Percentiles rank a stretch among this genome's conserved stretches.
These are phyloP conservation scores for Willisornis vidua DNA, from an alignment of 2,113 vertebrate species.

Conservation along the genomic window DNA sequence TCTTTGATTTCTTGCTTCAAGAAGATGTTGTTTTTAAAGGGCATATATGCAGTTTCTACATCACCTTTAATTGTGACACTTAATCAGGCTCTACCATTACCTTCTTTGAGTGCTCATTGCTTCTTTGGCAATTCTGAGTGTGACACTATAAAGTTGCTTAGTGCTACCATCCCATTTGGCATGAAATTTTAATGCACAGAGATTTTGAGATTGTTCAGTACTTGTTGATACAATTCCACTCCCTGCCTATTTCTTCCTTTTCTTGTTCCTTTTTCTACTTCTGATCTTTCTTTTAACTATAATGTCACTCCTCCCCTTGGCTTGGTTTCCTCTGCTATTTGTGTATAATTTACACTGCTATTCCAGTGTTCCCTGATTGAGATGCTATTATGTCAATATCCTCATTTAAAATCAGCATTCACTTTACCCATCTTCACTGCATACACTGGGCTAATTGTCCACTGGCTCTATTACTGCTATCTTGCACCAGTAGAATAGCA, in stretches of 20 bases:
- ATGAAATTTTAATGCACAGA: not conserved
- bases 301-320: slow-evolving; percentile 29
- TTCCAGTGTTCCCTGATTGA: slow-evolving; percentile 50
- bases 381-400: slow-evolving; percentile 60
- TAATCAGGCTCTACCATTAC: not conserved
- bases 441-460: slow-evolving; percentile 48
- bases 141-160: not conserved
- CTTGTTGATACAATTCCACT: not conserved
- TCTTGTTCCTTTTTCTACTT: not conserved
- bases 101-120: not conserved
- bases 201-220: not conserved
- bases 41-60: not conserved
- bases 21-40: not conserved
- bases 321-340: slow-evolving; percentile 14
- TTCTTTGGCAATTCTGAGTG: not conserved
- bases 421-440: slow-evolving; percentile 47
- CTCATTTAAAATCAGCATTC: slow-evolving; percentile 62
- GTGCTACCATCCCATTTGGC: not conserved
- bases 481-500: slow-evolving; percentile 26
- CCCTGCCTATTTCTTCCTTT: accelerated
- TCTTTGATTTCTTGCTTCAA: not conserved
- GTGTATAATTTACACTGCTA: slow-evolving; percentile 27
- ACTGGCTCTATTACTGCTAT: slow-evolving; percentile 47
- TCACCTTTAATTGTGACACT: not conserved
- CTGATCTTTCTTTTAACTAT: slow-evolving; percentile 17